Evolutionary conservation across 2,888 invertebrate species (phyloP), one percentile per base, ranked within the genome.

Genomic region (Agrochola circellaris): DNA sequence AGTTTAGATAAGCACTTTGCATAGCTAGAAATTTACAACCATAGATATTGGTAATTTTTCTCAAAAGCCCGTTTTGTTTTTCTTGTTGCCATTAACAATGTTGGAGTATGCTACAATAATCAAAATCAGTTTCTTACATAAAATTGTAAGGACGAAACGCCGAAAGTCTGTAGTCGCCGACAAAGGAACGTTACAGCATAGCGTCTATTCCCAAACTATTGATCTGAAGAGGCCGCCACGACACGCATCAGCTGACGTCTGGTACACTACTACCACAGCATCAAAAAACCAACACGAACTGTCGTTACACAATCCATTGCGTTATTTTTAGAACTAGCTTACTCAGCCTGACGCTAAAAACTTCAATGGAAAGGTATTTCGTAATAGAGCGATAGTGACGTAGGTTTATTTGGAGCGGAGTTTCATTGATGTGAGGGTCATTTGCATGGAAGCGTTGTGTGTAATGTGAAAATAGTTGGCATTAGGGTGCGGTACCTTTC

Each of bases 401-500:
- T 82, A 68, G 56, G 77, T 83, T 82, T 87, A 78, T 85, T 84
- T 79, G 48, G 69, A 75, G 81, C 78, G 62, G 66, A 76, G 69
- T 86, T 88, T 83, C 83, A 86, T 87, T 87, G 84, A 86, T 80
- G 76, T 75, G 75, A 70, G 72, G 73, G 78, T 80, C 75, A 88
- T 87, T 86, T 88, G 88, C 88, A 89, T 88, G 77, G 78, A 81
- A 85, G 79, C 84, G 80, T 64, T 54, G 79, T 77, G 80, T 75
- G 73, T 77, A 74, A 87, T 82, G 74, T 84, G 74, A 87, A 78
- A 81, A 81, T 86, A 78, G 85, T 87, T 80, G 76, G 82, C 77
- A 86, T 84, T 77, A 82, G 77, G 70, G 66, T 75, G 78, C 84
- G 81, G 84, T 94, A 95, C 95, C 95, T 95, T 92, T 93, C 91